Percentiles rank a stretch among this genome's conserved stretches.
Evolutionary conservation across 2,888 invertebrate genomes (phyloP).

Genomic region (Antitype chi): DNA sequence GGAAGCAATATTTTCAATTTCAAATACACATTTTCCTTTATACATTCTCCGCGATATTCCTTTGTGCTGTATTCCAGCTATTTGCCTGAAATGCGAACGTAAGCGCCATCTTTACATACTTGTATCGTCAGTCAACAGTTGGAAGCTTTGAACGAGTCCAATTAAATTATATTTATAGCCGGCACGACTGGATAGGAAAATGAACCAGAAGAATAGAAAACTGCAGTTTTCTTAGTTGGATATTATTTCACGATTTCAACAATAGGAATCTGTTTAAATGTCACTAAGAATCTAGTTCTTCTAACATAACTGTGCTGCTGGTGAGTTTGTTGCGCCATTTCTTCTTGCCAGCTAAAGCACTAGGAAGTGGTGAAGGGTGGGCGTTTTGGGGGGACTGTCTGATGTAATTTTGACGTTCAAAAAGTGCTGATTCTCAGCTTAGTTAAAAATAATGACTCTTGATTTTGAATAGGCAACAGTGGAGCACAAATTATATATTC

Average conservation of each 20-base stretch:
- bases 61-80: background rate
- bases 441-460: too few species aligned
- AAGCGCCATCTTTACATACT: background rate
- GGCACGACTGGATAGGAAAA: background rate
- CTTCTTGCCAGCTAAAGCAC: too few species aligned
- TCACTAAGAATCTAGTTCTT: too few species aligned
- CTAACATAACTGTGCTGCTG: too few species aligned
- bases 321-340: too few species aligned
- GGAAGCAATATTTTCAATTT: background rate
- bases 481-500: background rate
- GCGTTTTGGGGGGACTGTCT: too few species aligned
- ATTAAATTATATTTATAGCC: constrained; percentile 18
- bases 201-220: background rate
- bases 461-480: too few species aligned
- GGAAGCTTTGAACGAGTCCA: constrained; percentile 10
- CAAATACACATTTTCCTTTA: background rate
- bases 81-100: too few species aligned
- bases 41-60: background rate
- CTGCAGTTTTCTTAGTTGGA: too few species aligned
- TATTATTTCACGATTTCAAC: background rate
- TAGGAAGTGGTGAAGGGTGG: too few species aligned
- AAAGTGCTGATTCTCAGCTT: too few species aligned
- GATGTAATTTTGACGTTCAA: too few species aligned
- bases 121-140: background rate
- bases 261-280: background rate